A percentile compares a stretch with the other conserved stretches of the same genome.
These are phyloP conservation scores for Apodemia hepburni DNA, from an alignment of 2,888 invertebrate genomes.

Conservation along the genomic window DNA sequence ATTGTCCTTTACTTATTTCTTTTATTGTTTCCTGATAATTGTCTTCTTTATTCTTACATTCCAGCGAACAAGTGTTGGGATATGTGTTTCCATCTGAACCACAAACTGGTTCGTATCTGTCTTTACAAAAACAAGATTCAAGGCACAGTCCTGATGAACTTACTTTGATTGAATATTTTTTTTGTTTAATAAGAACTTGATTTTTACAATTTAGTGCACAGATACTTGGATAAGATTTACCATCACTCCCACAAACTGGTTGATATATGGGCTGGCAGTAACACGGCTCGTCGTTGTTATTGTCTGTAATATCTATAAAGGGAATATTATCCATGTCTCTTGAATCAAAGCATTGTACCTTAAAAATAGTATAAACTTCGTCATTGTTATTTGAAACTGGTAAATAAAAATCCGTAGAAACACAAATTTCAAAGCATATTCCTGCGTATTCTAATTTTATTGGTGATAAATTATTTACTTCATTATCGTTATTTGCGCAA, in stretches of 20 bases:
- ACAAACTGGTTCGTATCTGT: conserved; percentile 34
- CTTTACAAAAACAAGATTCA: conserved; percentile 24
- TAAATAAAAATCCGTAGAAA: conserved; percentile 23
- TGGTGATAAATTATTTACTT: not conserved
- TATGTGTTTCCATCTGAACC: conserved; percentile 41
- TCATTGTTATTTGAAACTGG: not conserved
- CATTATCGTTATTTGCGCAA: conserved; percentile 20
- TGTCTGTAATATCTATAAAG: not conserved
- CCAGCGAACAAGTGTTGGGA: not conserved
- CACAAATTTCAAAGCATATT: conserved; percentile 29
- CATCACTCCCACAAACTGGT: conserved; percentile 37
- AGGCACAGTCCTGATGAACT: conserved; percentile 26
- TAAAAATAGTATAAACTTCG: not conserved
- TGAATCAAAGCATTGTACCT: not conserved
- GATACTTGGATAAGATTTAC: conserved; percentile 33
- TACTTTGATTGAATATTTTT: conserved; percentile 14
- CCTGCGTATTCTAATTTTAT: conserved; percentile 11
- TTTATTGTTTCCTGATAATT: not conserved
- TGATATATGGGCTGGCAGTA: conserved; percentile 9
- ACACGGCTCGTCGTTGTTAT: not conserved
- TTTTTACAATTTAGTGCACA: conserved; percentile 33
- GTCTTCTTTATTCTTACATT: not conserved
- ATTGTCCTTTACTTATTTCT: no score
- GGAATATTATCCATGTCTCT: not conserved
- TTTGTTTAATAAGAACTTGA: conserved; percentile 16